Evolutionary conservation across 2,113 vertebrate genomes (phyloP), one percentile per base, ranked within the genome.

Genomic region (Eurypyga helias): DNA sequence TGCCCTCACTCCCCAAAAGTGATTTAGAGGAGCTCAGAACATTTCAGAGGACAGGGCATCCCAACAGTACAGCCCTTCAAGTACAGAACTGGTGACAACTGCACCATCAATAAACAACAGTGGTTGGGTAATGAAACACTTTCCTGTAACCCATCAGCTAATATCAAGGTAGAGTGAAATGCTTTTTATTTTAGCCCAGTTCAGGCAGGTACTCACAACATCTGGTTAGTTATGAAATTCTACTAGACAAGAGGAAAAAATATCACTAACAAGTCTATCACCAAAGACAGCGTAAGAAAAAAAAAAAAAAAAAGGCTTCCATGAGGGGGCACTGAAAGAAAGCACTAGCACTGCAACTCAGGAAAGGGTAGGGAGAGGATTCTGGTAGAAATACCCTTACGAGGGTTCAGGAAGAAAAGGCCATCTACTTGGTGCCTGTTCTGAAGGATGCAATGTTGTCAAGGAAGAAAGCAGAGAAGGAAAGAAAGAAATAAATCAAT

Each of bases 401-500:
- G 83, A 94, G 36, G 18, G 13, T 66, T 52, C 6, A 17, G 60
- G 49, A 84, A 84, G 73, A 87, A 96, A 93, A 93, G 66, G 26
- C 73, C 77, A 87, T 95, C 93, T 93, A 82, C 72, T 52, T 89
- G 69, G 54, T 69, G 87, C 55, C 61, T 80, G 41, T 84, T 90
- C 80, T 24, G 31, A 87, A 75, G 52, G 36, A 89, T 54, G 61
- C 65, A 87, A 52, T 45, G 77, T 82, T 0, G 0, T 36, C 48
- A 34, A 84, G 72, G 57, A 93, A 94, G 83, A 93, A 83, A 85
- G 78, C 61, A 69, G 83, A 83, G 62, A 81, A 84, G 45, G 62
- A 83, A 89, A 75, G 79, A 93, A 93, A 94, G 69, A 95, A 97
- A 96, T 0, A 93, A 92, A 97, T 93, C 91, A 88, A 87, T 84